These are phyloP conservation scores for Toxotes jaculatrix DNA, from an alignment of 2,113 vertebrate species.

Conservation along the genomic window DNA sequence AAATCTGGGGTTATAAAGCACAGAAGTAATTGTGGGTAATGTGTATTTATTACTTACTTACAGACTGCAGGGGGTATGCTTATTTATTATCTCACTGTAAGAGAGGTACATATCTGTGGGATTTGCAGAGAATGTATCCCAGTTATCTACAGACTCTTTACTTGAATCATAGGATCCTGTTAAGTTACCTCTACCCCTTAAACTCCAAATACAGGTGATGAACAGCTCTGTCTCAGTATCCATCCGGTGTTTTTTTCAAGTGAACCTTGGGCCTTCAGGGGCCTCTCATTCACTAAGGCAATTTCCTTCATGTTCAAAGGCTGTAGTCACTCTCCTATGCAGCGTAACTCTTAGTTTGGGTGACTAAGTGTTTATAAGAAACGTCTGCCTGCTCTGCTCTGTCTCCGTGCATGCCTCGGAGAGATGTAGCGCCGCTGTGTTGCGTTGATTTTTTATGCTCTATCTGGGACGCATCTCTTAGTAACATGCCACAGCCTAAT, in stretches of 20 bases:
- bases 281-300: constrained; percentile 30
- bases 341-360: constrained; percentile 22
- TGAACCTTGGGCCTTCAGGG: constrained; percentile 15
- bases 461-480: constrained; percentile 75
- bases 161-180: constrained; percentile 63
- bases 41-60: constrained; percentile 75
- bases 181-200: constrained; percentile 55
- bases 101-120: constrained; percentile 13
- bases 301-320: constrained; percentile 39
- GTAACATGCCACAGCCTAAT: constrained; percentile 66
- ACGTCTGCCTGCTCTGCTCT: constrained; percentile 30
- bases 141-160: constrained; percentile 43
- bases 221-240: constrained; percentile 25
- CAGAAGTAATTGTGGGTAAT: constrained; percentile 79
- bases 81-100: constrained; percentile 51
- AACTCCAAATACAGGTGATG: constrained; percentile 63
- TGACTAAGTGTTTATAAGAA: constrained; percentile 58
- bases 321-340: constrained; percentile 18
- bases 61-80: constrained; percentile 62
- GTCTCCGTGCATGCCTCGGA: constrained; percentile 51
- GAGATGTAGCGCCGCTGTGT: constrained; percentile 52
- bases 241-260: constrained; percentile 23
- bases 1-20: constrained; percentile 74
- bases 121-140: constrained; percentile 13
- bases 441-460: constrained; percentile 60